Evolutionary conservation across 2,113 vertebrate genomes (phyloP).

Genomic region (Octodon degus): DNA sequence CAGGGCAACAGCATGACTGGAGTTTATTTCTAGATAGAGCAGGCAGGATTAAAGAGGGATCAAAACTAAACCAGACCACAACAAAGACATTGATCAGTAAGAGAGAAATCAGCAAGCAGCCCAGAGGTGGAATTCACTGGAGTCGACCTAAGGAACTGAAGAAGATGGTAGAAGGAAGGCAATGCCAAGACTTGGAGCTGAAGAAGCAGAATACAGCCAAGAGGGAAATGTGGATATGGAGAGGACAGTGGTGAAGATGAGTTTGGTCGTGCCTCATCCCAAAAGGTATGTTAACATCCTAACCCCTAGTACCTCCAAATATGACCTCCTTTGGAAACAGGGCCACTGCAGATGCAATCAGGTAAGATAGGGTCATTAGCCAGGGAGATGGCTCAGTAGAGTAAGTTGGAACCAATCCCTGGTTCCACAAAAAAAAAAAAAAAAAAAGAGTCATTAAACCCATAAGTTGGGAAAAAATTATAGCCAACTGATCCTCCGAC

Average conservation of each 20-base stretch:
- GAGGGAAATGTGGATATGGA: rapidly evolving
- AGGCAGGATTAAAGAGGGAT: rapidly evolving
- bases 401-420: no score
- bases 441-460: not conserved
- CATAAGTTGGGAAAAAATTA: no score
- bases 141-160: no score
- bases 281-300: not conserved
- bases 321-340: not conserved
- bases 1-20: not conserved
- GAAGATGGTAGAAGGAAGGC: not conserved
- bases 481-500: no score
- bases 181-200: rapidly evolving
- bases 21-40: not conserved
- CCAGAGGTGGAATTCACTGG: not conserved
- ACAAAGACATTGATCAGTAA: not conserved
- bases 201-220: no score
- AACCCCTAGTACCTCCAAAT: not conserved
- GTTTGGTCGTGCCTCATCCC: no score
- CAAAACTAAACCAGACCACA: not conserved
- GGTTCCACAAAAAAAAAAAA: no score
- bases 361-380: not conserved
- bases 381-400: no score
- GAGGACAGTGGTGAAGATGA: not conserved
- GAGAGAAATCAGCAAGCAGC: not conserved
- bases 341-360: no score